These are phyloP conservation scores for Bombylius discolor DNA, from an alignment of 2,888 invertebrate genomes.

Conservation along the genomic window DNA sequence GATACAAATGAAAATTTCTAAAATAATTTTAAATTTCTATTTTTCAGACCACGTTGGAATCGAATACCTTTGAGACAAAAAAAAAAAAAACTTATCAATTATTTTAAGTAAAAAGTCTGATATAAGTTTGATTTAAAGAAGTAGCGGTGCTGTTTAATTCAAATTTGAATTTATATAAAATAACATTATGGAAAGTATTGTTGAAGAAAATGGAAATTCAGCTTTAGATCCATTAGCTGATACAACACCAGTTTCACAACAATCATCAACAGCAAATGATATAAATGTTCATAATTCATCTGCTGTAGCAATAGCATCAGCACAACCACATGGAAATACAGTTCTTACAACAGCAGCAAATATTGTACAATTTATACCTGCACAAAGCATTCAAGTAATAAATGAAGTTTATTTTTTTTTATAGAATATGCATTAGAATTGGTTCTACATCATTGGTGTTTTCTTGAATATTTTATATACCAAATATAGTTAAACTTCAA, in stretches of 20 bases:
- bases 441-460: too few relatives aligned
- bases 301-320: constrained; percentile 26
- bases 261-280: constrained; percentile 38
- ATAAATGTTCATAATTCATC: constrained; percentile 18
- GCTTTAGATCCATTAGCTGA: constrained; percentile 42
- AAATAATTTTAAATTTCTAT: too few relatives aligned
- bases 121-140: constrained; percentile 20
- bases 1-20: too few relatives aligned
- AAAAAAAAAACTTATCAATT: too few relatives aligned
- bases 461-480: not conserved
- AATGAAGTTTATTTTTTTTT: not conserved
- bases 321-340: constrained; percentile 22
- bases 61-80: too few relatives aligned
- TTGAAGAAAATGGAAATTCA: constrained; percentile 73
- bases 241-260: constrained; percentile 41
- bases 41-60: too few relatives aligned
- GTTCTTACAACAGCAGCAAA: constrained; percentile 50
- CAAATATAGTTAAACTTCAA: too few relatives aligned
- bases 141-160: constrained; percentile 46
- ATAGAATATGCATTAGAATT: not conserved
- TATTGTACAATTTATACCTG: constrained; percentile 75
- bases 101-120: too few relatives aligned
- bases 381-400: constrained; percentile 53
- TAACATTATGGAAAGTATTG: constrained; percentile 69
- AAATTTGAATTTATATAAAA: constrained; percentile 16